Percentiles rank a stretch among this genome's conserved stretches.
These are phyloP conservation scores for Hypsopygia costalis DNA, from an alignment of 2,888 invertebrate species.

Conservation along the genomic window DNA sequence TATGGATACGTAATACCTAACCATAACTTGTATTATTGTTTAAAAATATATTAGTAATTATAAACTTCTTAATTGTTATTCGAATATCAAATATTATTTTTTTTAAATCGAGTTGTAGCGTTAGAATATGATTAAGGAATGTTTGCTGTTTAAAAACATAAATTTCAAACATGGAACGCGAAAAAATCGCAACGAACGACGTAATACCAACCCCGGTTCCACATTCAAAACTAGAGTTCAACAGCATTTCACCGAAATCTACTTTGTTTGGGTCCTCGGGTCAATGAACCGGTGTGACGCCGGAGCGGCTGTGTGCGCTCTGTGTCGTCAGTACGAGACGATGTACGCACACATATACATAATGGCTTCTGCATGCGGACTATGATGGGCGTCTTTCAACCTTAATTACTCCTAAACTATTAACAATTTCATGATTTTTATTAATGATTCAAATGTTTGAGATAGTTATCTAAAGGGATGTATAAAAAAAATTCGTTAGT, in stretches of 20 bases:
- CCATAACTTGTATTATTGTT: too few relatives aligned
- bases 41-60: too few relatives aligned
- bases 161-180: slow-evolving; percentile 33
- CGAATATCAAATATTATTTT: too few relatives aligned
- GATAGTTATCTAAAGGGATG: slow-evolving; percentile 15
- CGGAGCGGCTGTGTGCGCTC: slow-evolving; percentile 58
- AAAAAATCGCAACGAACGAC: slow-evolving; percentile 58
- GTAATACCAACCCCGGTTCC: slow-evolving; percentile 50
- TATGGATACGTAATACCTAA: too few relatives aligned
- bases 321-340: slow-evolving; percentile 42
- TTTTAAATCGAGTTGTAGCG: too few relatives aligned
- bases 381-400: slow-evolving; percentile 53
- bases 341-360: slow-evolving; percentile 53
- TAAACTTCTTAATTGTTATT: too few relatives aligned
- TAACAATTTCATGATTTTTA: slow-evolving; percentile 32
- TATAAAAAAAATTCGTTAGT: slow-evolving; percentile 38
- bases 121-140: too few relatives aligned
- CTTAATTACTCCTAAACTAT: slow-evolving; percentile 56
- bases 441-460: slow-evolving; percentile 28
- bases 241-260: slow-evolving; percentile 79
- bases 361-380: slow-evolving; percentile 34
- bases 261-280: slow-evolving; percentile 79
- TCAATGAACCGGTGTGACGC: slow-evolving; percentile 69
- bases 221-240: slow-evolving; percentile 75
- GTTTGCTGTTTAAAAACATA: slow-evolving; percentile 5